Evolutionary conservation across 1,140 invertebrate genomes (phyloP).

Genomic region (Oncopeltus fasciatus): DNA sequence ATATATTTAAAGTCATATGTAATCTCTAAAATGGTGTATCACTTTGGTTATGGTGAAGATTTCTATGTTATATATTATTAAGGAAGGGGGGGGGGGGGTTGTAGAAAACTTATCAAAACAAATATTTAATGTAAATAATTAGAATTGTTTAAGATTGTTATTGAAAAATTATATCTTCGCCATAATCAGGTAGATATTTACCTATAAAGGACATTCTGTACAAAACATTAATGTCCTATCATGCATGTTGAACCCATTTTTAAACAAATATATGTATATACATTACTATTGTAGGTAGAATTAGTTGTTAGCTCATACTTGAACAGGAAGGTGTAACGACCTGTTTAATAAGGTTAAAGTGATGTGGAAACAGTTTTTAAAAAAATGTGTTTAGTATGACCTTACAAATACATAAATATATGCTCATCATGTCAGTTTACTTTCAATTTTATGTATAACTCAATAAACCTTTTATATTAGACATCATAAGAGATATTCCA

Average conservation of each 20-base stretch:
- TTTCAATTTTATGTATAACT: slow-evolving; percentile 17
- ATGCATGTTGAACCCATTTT: slow-evolving; percentile 19
- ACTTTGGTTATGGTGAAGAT: slow-evolving; percentile 18
- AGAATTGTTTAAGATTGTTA: slow-evolving; percentile 6
- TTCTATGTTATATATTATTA: neutral
- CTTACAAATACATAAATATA: slow-evolving; percentile 13
- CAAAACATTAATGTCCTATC: neutral
- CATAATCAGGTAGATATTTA: slow-evolving; percentile 15
- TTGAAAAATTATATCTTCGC: slow-evolving; percentile 14
- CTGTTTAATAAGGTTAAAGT: slow-evolving; percentile 13
- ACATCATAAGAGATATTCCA: slow-evolving; percentile 13
- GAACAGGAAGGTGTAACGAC: slow-evolving; percentile 16
- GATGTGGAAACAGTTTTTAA: slow-evolving; percentile 8
- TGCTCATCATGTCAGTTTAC: slow-evolving; percentile 18
- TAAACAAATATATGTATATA: slow-evolving; percentile 16
- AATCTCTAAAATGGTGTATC: slow-evolving; percentile 10
- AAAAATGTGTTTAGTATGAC: slow-evolving; percentile 8
- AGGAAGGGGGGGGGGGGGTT: neutral
- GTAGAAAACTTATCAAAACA: neutral
- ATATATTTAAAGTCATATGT: slow-evolving; percentile 10
- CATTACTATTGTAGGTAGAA: slow-evolving; percentile 20
- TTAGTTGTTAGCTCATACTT: slow-evolving; percentile 18
- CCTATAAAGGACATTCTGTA: slow-evolving; percentile 1
- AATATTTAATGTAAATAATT: slow-evolving; percentile 9
- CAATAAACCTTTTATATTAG: slow-evolving; percentile 11